Evolutionary conservation across 2,113 vertebrate genomes (phyloP), one percentile per base, ranked within the genome.

Genomic region (Mormoops blainvillei): DNA sequence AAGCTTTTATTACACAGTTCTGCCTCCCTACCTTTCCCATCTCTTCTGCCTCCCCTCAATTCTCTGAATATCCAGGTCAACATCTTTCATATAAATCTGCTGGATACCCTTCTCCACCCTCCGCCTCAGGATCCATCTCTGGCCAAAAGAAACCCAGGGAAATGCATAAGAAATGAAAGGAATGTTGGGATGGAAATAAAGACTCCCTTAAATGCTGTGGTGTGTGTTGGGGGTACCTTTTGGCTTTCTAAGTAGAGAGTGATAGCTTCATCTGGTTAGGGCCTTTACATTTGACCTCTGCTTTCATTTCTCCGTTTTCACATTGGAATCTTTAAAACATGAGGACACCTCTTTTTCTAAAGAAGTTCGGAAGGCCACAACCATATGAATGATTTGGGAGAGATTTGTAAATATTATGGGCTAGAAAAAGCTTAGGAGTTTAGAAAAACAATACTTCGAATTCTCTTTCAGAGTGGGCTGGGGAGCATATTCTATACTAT

Each of bases 271-370:
- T 78, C 36, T 89, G 45, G 28, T 68, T 70, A 68, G 12, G 48
- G 10, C 28, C 65, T 77, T 83, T 83, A 80, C 11, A 80, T 24
- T 78, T 96, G 24, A 73, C 16, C 54, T 83, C 20, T 41, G 31
- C 50, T 82, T 90, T 56, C 78, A 77, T 90, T 73, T 85, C 36
- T 88, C 38, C 36, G 76, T 70, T 92, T 91, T 93, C 24, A 87
- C 22, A 80, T 0, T 70, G 63, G 8, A 92, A 54, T 95, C 54
- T 92, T 96, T 63, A 95, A 96, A 93, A 91, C 48, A 91, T 1
- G 2, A 36, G 28, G 3, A 38, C 7, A 87, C 12, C 4, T 68
- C 24, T 92, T 91, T 95, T 84, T 85, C 56, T 58, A 94, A 76
- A 84, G 38, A 83, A 77, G 4, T 19, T 24, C 78, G 24, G 54